Base-by-base conservation (phyloP, 1,140 invertebrate genomes). In the Apis mellifera region DNA sequence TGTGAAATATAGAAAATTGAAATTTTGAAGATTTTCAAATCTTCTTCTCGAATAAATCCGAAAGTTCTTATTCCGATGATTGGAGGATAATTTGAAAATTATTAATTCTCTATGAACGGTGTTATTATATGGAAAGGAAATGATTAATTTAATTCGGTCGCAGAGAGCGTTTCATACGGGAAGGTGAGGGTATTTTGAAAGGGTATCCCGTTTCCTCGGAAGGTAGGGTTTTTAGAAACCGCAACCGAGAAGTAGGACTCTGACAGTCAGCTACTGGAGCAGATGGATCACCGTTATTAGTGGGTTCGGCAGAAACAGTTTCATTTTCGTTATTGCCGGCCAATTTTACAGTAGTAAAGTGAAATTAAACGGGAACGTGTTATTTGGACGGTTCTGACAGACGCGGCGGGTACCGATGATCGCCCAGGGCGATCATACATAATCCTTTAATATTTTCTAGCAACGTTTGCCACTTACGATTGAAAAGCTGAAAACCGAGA, bases 311-410 rank as follows among this genome's bases (percentile, higher is more conserved):
- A 77, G 75, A 42, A 87, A 84, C 79, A 85, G 80, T 89, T 86
- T 84, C 83, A 90, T 88, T 90, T 83, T 92, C 82, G 68, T 90
- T 92, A 93, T 90, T 91, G 71, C 81, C 64, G 79, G 70, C 85
- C 86, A 91, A 91, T 92, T 91, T 92, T 91, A 92, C 91, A 91
- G 91, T 92, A 91, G 90, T 92, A 90, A 90, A 89, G 86, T 88
- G 84, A 91, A 91, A 93, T 93, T 91, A 91, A 90, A 91, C 87
- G 74, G 84, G 71, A 89, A 86, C 83, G 70, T 91, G 85, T 91
- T 90, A 91, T 90, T 91, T 91, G 74, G 66, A 65, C 72, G 60
- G 73, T 57, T 76, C 69, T 79, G 64, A 76, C 60, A 59, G 69
- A 2, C 73, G 26, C 52, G 23, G n/a, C 50, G 62, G 42, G 52